Conservation (phyloP, 2,113 vertebrate species). For the Anser cygnoides region DNA sequence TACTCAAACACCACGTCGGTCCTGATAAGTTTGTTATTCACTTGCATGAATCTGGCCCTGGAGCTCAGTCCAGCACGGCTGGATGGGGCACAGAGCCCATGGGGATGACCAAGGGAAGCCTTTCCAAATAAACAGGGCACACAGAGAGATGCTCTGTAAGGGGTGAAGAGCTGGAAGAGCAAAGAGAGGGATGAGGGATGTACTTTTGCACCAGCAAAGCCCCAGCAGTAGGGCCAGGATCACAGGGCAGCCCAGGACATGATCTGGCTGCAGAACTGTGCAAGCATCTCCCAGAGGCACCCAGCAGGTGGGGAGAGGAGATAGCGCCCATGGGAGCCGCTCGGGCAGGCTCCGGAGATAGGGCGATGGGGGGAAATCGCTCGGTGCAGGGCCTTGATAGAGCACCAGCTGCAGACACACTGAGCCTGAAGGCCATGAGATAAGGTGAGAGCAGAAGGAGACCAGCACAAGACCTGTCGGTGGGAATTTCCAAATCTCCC, state of each 20-base stretch:
- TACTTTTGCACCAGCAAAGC: background rate
- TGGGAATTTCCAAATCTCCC: slow-evolving; percentile 16
- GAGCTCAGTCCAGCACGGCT: background rate
- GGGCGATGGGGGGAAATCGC: fast-evolving
- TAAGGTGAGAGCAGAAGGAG: background rate
- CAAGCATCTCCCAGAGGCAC: background rate
- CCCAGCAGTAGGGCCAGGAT: background rate
- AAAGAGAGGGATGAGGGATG: background rate
- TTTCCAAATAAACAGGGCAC: background rate
- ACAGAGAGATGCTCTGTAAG: background rate
- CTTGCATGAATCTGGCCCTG: background rate
- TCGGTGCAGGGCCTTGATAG: background rate
- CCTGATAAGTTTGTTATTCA: background rate
- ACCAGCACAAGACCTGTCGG: background rate
- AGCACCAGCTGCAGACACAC: background rate
- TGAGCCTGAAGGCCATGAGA: background rate
- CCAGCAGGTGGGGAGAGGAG: background rate
- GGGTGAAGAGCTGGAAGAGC: background rate
- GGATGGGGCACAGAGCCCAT: background rate
- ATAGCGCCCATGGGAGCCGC: background rate
- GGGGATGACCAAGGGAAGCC: background rate
- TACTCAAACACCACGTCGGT: fast-evolving
- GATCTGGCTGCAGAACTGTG: background rate
- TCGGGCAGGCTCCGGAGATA: background rate
- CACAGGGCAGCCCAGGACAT: too few species aligned